Base-by-base conservation (phyloP, 2,888 invertebrate species). In the Drosophila helvetica region DNA sequence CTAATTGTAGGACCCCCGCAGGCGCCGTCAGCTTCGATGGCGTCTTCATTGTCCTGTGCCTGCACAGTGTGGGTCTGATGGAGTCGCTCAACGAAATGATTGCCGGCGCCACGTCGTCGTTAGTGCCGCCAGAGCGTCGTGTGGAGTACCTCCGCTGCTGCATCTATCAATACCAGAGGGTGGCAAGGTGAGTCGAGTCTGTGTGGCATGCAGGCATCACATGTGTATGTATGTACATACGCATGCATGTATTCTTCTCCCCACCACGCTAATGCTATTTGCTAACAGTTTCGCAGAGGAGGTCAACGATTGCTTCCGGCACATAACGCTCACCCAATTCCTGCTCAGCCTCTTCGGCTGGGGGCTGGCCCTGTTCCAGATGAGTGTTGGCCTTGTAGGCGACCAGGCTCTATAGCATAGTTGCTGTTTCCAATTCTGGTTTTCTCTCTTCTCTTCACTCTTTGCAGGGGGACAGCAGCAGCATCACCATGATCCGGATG, bases 21-120 rank as follows among this genome's bases (percentile, higher is more conserved):
- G 91, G 79, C 63, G 87, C 90, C 8, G 33, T 88, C 1, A 79
- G 87, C 68, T 91, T 91, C 45, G 91, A 91, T 72, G 86, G 86
- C 17, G 62, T 89, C 18, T 91, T 91, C 55, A 80, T 90, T 54
- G 79, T 91, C 3, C 56, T 90, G 3, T 84, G 87, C 18, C 66
- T 82, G 51, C 91, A 91, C 51, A 66, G 78, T 10, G 84, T 89
- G 43, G 90, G 88, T 0, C 71, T 91, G 4, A 73, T 89, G 18
- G 60, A 74, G 27, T 70, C 89, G 0, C 78, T 91, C 2, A 76
- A 61, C 51, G 50, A 73, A 22, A 85, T 89, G 83, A 69, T 90
- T 53, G 53, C 50, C 0, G 69, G 71, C 43, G 77, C 90, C 22
- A 91, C 91, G 0, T 84, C 90, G 0, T 42, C 78, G 10, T 43